Evolutionary conservation across 1,140 invertebrate genomes (phyloP).

Genomic region (Drosophila kikkawai): DNA sequence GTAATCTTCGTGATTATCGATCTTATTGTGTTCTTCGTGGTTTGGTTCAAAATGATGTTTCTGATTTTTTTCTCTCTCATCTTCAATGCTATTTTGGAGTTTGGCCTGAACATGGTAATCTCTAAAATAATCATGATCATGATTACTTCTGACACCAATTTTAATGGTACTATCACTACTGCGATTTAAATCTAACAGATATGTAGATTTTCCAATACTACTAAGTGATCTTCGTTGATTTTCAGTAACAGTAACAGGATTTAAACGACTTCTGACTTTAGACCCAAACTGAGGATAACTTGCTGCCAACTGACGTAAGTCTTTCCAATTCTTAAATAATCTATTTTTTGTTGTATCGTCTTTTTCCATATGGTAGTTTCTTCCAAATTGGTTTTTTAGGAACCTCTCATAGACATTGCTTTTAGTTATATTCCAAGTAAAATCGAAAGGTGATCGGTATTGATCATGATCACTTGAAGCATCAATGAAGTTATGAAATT

Average conservation of each 20-base stretch:
- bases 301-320: slow-evolving; percentile 17
- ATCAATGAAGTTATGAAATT: slow-evolving; percentile 8
- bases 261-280: background rate
- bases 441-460: slow-evolving; percentile 11
- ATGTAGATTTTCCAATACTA: slow-evolving; percentile 71
- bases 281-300: slow-evolving; percentile 9
- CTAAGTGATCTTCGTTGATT: slow-evolving; percentile 17
- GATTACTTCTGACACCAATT: slow-evolving; percentile 37
- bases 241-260: slow-evolving; percentile 9
- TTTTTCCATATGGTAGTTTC: slow-evolving; percentile 1
- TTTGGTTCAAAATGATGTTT: slow-evolving; percentile 9
- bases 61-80: slow-evolving; percentile 5
- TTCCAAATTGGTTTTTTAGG: slow-evolving; percentile 15
- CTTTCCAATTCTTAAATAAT: slow-evolving; percentile 21
- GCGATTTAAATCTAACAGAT: slow-evolving; percentile 79
- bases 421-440: slow-evolving; percentile 25
- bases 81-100: background rate
- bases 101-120: slow-evolving; percentile 43
- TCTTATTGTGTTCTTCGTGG: slow-evolving; percentile 52
- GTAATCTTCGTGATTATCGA: slow-evolving; percentile 89
- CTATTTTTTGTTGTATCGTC: slow-evolving; percentile 3
- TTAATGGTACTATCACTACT: slow-evolving; percentile 67
- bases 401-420: slow-evolving; percentile 10
- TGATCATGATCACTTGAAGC: slow-evolving; percentile 10
- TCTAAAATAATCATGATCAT: slow-evolving; percentile 63